Evolutionary conservation across 2,113 vertebrate species (phyloP), one percentile per base, ranked within the genome.

Genomic region (Esox niger): DNA sequence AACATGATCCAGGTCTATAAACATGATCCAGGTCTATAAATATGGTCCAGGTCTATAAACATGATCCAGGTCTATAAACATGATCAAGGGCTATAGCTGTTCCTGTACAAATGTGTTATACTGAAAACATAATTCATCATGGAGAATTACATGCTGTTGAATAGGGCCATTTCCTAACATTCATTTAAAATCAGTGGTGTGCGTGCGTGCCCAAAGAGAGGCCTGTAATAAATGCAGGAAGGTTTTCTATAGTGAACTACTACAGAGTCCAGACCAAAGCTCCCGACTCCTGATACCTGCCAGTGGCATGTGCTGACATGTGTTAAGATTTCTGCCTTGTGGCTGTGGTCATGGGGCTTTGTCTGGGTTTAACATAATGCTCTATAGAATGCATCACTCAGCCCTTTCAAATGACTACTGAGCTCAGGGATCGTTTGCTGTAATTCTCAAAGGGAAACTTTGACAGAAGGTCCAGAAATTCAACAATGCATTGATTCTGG

Each of bases 401-500:
- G 82, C 76, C 73, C 1, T 69, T 62, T 86, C 77, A 78, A 84
- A 71, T 85, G 85, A 85, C 73, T 47, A 13, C 32, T 86, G 80
- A 89, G 82, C 81, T 73, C 52, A 66, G 46, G 26, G 30, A 57
- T 57, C 35, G 9, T 20, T 13, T 59, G 35, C n/a, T n/a, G n/a
- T n/a, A n/a, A 43, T 43, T 43, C 38, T 17, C 15, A 43, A 17
- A 43, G 17, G 1, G 38, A 15, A 38, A 3, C 38, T n/a, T n/a
- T n/a, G n/a, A n/a, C n/a, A n/a, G n/a, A 33, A 8, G 32, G 32
- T 33, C 32, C 32, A 33, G n/a, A n/a, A n/a, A n/a, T n/a, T n/a
- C n/a, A n/a, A n/a, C 9, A 33, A 33, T 8, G 3, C 32, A 43
- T 43, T 43, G 38, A 43, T 43, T 43, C 11, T 15, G 17, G 17